phyloP scores from a whole-genome alignment of 2,113 vertebrate genomes.

The Albula goreensis region DNA sequence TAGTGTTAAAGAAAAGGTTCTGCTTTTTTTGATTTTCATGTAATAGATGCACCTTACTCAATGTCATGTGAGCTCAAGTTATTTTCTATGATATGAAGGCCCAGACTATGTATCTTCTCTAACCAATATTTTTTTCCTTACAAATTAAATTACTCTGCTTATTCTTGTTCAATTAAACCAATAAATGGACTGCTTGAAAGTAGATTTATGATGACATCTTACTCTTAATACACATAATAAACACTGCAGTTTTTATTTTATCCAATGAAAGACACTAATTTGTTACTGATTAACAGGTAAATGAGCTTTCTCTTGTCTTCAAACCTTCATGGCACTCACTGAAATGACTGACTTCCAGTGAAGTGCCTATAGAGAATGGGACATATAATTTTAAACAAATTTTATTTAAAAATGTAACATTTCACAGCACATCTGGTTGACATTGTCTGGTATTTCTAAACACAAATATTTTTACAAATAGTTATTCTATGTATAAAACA shows the following conservation, averaged over 20 bases:
- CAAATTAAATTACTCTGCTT: too few relatives aligned
- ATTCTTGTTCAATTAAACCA: too few relatives aligned
- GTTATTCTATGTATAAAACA: neutral
- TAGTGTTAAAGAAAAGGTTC: neutral
- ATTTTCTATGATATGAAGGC: neutral
- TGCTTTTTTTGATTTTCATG: neutral
- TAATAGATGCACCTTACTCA: neutral
- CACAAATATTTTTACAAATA: neutral
- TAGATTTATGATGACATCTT: neutral
- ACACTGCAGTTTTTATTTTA: neutral
- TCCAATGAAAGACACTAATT: neutral
- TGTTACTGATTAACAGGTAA: neutral
- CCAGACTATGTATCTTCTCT: neutral
- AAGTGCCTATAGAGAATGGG: too few relatives aligned
- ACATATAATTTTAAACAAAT: too few relatives aligned
- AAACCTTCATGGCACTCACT: too few relatives aligned
- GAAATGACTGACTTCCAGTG: too few relatives aligned
- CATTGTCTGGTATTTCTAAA: too few relatives aligned
- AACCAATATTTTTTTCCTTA: neutral
- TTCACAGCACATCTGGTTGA: too few relatives aligned
- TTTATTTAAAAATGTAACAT: too few relatives aligned
- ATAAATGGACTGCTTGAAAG: neutral
- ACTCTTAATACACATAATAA: neutral
- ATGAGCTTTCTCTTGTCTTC: too few relatives aligned
- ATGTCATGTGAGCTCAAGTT: neutral